phyloP scores from a whole-genome alignment of 2,113 vertebrate genomes.

The Oreocharis arfaki region DNA sequence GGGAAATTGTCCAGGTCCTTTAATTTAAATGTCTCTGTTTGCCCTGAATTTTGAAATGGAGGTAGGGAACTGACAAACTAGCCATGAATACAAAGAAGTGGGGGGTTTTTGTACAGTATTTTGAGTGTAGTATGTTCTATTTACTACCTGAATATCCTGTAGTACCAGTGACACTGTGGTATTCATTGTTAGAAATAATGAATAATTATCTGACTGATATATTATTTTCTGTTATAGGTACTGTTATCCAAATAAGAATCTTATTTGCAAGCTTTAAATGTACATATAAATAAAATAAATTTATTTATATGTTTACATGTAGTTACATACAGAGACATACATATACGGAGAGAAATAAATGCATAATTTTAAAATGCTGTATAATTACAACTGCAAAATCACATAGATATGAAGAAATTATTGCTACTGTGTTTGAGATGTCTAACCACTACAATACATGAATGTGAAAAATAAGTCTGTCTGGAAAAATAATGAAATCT shows the following conservation, averaged over 20 bases:
- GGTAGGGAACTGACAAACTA: not conserved
- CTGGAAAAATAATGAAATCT: not conserved
- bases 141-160: not conserved
- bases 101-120: accelerated
- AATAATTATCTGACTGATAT: not conserved
- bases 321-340: not conserved
- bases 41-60: not conserved
- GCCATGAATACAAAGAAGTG: not conserved
- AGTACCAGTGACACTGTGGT: not conserved
- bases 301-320: not conserved
- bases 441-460: not conserved
- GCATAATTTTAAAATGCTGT: not conserved
- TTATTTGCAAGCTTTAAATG: not conserved
- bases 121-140: not conserved
- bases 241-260: not conserved
- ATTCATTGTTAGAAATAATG: not conserved
- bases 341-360: not conserved
- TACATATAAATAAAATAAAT: not conserved
- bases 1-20: not conserved
- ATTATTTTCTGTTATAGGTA: not conserved
- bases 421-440: not conserved
- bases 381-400: not conserved
- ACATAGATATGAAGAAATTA: not conserved
- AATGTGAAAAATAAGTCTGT: not conserved
- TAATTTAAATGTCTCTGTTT: not conserved